phyloP scores from a whole-genome alignment of 2,797 vertebrate species.

The Bradypodion pumilum region DNA sequence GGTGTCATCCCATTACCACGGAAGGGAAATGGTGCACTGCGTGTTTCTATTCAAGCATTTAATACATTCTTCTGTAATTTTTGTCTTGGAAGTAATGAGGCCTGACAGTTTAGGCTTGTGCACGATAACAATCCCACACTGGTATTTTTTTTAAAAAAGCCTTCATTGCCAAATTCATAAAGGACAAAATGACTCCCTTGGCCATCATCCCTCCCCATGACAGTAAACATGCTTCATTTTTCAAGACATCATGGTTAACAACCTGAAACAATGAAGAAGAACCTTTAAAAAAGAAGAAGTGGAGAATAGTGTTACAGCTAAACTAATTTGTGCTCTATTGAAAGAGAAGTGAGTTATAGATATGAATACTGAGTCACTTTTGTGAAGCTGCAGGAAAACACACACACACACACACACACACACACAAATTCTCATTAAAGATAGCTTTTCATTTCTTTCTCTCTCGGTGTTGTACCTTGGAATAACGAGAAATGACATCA shows the following conservation, averaged over 20 bases:
- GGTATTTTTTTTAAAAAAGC: slow-evolving; percentile 70
- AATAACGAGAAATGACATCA: not conserved
- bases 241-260: slow-evolving; percentile 72
- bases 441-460: not conserved
- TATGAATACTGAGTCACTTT: slow-evolving; percentile 45
- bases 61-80: slow-evolving; percentile 71
- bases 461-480: not conserved
- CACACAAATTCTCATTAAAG: not conserved
- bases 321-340: slow-evolving; percentile 65
- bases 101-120: slow-evolving; percentile 74
- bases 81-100: slow-evolving; percentile 77
- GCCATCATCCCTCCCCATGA: slow-evolving; percentile 36
- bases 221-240: slow-evolving; percentile 73
- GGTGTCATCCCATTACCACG: slow-evolving; percentile 62
- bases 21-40: not conserved
- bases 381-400: slow-evolving; percentile 22
- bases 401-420: too few relatives aligned
- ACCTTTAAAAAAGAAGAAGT: not conserved
- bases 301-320: slow-evolving; percentile 56
- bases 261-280: slow-evolving; percentile 66
- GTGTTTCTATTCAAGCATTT: slow-evolving; percentile 57
- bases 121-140: slow-evolving; percentile 66
- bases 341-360: slow-evolving; percentile 42
- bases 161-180: slow-evolving; percentile 73
- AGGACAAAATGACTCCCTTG: slow-evolving; percentile 68